Conservation (phyloP, 2,797 vertebrate genomes). For the Eupleurogrammus muticus region DNA sequence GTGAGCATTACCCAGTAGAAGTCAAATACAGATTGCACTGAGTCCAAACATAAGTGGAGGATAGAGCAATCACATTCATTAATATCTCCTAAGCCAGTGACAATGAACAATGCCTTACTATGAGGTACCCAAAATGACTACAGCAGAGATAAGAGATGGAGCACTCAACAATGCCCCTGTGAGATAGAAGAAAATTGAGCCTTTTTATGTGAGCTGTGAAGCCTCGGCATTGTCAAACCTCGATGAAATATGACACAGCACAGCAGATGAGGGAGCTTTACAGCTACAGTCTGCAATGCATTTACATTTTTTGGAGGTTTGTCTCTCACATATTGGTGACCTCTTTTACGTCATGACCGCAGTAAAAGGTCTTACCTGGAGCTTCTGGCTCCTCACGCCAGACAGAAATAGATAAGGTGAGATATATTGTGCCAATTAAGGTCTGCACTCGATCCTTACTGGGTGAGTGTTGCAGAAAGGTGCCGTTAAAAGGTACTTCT, state of each 20-base stretch:
- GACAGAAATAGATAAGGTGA: slow-evolving; percentile 67
- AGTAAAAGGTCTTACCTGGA: slow-evolving; percentile 54
- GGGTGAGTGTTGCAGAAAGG: slow-evolving; percentile 57
- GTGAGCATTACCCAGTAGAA: slow-evolving; percentile 28
- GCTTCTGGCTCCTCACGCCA: slow-evolving; percentile 37
- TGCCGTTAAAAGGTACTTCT: slow-evolving; percentile 67
- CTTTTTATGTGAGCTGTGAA: slow-evolving; percentile 66
- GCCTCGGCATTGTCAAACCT: slow-evolving; percentile 57
- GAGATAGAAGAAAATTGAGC: slow-evolving; percentile 61
- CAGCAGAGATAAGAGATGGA: slow-evolving; percentile 54
- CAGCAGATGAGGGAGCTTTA: slow-evolving; percentile 56
- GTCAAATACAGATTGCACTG: slow-evolving; percentile 41
- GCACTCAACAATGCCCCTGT: slow-evolving; percentile 51
- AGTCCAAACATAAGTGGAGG: slow-evolving; percentile 51
- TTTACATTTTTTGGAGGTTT: slow-evolving; percentile 60
- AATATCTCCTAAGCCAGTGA: slow-evolving; percentile 64
- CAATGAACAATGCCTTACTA: slow-evolving; percentile 52
- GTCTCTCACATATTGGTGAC: slow-evolving; percentile 52
- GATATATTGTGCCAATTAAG: slow-evolving; percentile 72
- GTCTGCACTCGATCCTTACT: slow-evolving; percentile 38
- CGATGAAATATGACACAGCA: slow-evolving; percentile 65
- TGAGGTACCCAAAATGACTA: slow-evolving; percentile 40
- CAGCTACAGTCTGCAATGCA: slow-evolving; percentile 50
- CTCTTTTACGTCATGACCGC: slow-evolving; percentile 43
- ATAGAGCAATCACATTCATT: slow-evolving; percentile 66